A percentile compares a stretch with the other conserved stretches of the same genome.
phyloP scores from a whole-genome alignment of 2,888 invertebrate genomes.

The Lagria hirta region DNA sequence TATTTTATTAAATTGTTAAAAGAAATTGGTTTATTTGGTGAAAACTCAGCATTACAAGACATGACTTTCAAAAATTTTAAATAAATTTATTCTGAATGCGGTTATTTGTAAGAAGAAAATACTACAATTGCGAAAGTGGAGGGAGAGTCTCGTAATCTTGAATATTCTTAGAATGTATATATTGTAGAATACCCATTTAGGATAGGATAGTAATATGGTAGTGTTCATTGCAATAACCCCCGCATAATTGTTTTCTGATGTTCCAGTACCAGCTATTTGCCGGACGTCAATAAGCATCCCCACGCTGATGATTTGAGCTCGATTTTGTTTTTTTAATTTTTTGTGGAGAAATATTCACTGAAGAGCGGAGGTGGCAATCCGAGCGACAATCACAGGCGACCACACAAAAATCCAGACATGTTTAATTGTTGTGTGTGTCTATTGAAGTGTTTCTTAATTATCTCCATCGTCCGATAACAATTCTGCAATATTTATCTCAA shows the following conservation, averaged over 20 bases:
- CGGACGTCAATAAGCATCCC: constrained; percentile 53
- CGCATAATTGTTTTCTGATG: constrained; percentile 51
- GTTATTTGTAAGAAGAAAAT: too few relatives aligned
- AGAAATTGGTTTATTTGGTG: too few relatives aligned
- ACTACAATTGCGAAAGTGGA: too few relatives aligned
- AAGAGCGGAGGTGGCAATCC: constrained; percentile 49
- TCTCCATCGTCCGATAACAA: constrained; percentile 34
- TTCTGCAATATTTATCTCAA: constrained; percentile 23
- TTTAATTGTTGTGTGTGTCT: constrained; percentile 42
- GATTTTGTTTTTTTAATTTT: constrained; percentile 38
- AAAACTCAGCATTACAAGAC: too few relatives aligned
- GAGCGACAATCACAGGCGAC: constrained; percentile 51
- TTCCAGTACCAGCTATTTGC: constrained; percentile 56
- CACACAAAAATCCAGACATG: constrained; percentile 42
- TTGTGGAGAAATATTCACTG: constrained; percentile 40
- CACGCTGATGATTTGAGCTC: constrained; percentile 45
- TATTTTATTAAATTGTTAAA: too few relatives aligned
- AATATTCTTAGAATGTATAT: constrained; percentile 5
- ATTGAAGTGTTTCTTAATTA: constrained; percentile 43
- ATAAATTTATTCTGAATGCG: too few relatives aligned
- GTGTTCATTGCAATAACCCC: constrained; percentile 37
- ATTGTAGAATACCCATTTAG: constrained; percentile 5
- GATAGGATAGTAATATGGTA: constrained; percentile 25
- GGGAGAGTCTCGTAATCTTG: constrained; percentile 30
- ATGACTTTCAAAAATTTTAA: too few relatives aligned